phyloP scores from a whole-genome alignment of 2,888 invertebrate species.

The Ectemnius continuus region DNA sequence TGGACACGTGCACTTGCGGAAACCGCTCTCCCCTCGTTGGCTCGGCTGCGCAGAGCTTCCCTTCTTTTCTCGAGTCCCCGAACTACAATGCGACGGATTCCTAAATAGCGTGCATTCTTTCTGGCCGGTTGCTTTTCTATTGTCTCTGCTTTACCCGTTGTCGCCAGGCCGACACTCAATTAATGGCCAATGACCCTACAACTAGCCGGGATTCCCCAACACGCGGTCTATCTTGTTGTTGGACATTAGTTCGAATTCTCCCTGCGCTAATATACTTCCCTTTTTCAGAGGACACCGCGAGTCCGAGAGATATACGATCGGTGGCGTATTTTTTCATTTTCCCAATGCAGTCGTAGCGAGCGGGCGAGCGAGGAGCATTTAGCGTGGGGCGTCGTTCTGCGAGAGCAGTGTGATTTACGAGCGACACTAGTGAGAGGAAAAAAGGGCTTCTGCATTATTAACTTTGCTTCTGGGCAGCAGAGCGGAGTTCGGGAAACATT shows the following conservation, averaged over 20 bases:
- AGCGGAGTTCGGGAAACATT: slow-evolving; percentile 49
- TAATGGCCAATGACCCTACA: slow-evolving; percentile 25
- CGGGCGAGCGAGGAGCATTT: too few species aligned
- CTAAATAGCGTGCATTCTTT: slow-evolving; percentile 35
- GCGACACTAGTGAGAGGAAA: slow-evolving; percentile 14
- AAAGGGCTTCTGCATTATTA: slow-evolving; percentile 45
- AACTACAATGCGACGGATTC: slow-evolving; percentile 27
- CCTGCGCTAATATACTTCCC: too few species aligned
- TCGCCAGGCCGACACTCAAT: slow-evolving; percentile 35
- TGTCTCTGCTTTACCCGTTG: slow-evolving; percentile 30
- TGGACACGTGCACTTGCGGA: slow-evolving; percentile 28
- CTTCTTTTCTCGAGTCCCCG: slow-evolving; percentile 25
- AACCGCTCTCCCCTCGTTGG: slow-evolving; percentile 14
- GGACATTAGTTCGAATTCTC: too few species aligned
- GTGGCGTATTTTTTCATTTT: too few species aligned
- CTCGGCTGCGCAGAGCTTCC: slow-evolving; percentile 16
- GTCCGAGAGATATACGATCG: too few species aligned
- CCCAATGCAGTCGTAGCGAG: too few species aligned
- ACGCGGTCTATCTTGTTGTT: too few species aligned
- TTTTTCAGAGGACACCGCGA: too few species aligned
- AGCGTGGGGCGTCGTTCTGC: slow-evolving; percentile 22
- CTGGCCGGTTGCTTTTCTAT: slow-evolving; percentile 5
- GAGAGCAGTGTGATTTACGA: slow-evolving; percentile 19
- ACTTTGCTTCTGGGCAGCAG: slow-evolving; percentile 31
- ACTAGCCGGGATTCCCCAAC: too few species aligned